phyloP scores from a whole-genome alignment of 2,113 vertebrate species.

The Oryzias javanicus region DNA sequence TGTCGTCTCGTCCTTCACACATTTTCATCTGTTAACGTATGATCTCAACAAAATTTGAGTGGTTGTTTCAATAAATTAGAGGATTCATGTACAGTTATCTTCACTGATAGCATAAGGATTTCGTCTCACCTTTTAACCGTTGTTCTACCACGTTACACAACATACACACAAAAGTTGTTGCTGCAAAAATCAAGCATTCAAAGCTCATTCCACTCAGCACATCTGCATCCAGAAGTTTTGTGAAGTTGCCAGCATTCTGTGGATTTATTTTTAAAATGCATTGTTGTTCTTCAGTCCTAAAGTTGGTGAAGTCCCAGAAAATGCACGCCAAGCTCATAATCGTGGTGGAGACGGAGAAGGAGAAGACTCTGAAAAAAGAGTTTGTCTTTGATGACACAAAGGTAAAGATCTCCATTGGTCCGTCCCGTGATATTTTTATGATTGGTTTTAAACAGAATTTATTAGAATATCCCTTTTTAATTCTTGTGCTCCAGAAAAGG shows the following conservation, averaged over 20 bases:
- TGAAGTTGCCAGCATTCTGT: not conserved
- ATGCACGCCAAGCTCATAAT: conserved; percentile 88
- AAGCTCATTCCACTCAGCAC: not conserved
- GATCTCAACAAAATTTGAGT: too few relatives aligned
- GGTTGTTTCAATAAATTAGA: too few relatives aligned
- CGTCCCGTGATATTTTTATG: not conserved
- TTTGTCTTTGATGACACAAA: conserved; percentile 93
- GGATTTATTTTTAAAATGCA: not conserved
- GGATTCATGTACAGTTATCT: too few relatives aligned
- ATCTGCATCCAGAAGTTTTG: not conserved
- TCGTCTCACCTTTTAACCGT: too few relatives aligned
- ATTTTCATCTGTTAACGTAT: too few relatives aligned
- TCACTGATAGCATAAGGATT: too few relatives aligned
- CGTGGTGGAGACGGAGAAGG: conserved; percentile 91
- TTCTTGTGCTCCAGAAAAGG: conserved; percentile 83
- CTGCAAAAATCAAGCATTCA: not conserved
- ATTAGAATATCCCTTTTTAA: not conserved
- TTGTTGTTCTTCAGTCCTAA: conserved; percentile 79
- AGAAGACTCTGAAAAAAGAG: conserved; percentile 89
- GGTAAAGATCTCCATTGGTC: conserved; percentile 65
- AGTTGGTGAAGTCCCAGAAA: conserved; percentile 96
- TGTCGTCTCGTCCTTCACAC: too few relatives aligned
- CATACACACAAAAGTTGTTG: too few relatives aligned
- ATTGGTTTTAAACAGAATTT: not conserved
- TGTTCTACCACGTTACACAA: too few relatives aligned